A percentile compares a stretch with the other conserved stretches of the same genome.
These are phyloP conservation scores for Rhegmatorhina hoffmannsi DNA, from an alignment of 2,113 vertebrate species.

Conservation along the genomic window DNA sequence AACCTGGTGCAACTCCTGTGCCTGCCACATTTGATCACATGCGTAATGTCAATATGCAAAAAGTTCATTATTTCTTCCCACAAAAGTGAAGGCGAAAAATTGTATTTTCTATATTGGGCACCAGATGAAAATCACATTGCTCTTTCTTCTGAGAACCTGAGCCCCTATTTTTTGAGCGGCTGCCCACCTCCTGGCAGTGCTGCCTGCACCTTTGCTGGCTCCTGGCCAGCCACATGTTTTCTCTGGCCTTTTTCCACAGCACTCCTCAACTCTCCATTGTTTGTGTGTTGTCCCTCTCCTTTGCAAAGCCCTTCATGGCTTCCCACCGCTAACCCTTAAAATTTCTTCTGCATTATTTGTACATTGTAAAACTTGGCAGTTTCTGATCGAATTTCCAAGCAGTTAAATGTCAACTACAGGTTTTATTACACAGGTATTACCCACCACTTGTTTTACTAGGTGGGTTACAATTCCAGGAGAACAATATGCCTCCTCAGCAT, in stretches of 20 bases:
- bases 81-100: neutral
- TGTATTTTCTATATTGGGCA: neutral
- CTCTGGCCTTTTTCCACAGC: neutral
- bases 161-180: neutral
- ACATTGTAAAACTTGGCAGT: neutral
- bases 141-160: neutral
- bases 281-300: neutral
- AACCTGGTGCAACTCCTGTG: neutral
- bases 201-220: neutral
- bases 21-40: fast-evolving
- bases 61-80: neutral
- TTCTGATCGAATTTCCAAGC: neutral
- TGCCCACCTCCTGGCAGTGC: neutral
- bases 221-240: neutral
- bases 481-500: neutral
- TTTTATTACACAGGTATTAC: neutral
- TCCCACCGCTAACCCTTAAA: neutral
- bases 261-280: neutral
- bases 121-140: neutral
- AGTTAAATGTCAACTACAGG: neutral
- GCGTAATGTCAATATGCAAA: fast-evolving
- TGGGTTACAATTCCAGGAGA: neutral
- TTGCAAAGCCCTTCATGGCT: neutral
- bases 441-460: neutral
- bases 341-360: neutral